A percentile compares a stretch with the other conserved stretches of the same genome.
Conservation (phyloP, 2,113 vertebrate genomes). For the Anolis carolinensis region DNA sequence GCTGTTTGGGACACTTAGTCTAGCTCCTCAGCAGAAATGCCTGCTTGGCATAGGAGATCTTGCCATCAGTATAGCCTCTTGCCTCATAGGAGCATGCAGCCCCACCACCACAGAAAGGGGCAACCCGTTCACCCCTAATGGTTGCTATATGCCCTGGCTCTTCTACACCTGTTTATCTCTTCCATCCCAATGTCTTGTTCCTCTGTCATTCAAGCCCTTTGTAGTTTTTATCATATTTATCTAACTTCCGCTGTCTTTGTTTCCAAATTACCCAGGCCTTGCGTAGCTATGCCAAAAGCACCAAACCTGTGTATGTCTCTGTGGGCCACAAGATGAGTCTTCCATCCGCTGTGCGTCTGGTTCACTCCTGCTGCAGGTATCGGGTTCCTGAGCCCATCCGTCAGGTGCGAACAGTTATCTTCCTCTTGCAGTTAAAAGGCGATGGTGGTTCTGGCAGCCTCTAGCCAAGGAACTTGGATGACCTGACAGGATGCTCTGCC, state of each 20-base stretch:
- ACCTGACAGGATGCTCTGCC: background rate
- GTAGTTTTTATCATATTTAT: rapidly evolving
- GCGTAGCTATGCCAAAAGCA: conserved; percentile 81
- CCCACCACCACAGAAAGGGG: no score
- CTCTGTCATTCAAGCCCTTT: background rate
- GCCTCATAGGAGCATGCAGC: no score
- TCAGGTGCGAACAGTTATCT: conserved; percentile 78
- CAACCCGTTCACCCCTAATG: no score
- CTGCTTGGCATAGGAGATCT: no score
- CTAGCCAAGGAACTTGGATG: background rate
- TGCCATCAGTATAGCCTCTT: no score
- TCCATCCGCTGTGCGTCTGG: conserved; percentile 83
- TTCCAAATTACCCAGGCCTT: conserved; percentile 76
- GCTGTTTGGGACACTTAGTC: no score
- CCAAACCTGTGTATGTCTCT: conserved; percentile 87
- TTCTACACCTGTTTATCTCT: no score
- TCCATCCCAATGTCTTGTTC: background rate
- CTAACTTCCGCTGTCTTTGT: background rate
- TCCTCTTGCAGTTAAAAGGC: background rate
- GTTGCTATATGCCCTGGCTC: background rate
- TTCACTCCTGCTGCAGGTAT: conserved; percentile 84
- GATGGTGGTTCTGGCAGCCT: background rate
- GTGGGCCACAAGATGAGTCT: conserved; percentile 89
- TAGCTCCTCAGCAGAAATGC: no score
- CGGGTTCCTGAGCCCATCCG: conserved; percentile 91